Evolutionary conservation across 2,113 vertebrate species (phyloP), one percentile per base, ranked within the genome.

Genomic region (Ranitomeya imitator): DNA sequence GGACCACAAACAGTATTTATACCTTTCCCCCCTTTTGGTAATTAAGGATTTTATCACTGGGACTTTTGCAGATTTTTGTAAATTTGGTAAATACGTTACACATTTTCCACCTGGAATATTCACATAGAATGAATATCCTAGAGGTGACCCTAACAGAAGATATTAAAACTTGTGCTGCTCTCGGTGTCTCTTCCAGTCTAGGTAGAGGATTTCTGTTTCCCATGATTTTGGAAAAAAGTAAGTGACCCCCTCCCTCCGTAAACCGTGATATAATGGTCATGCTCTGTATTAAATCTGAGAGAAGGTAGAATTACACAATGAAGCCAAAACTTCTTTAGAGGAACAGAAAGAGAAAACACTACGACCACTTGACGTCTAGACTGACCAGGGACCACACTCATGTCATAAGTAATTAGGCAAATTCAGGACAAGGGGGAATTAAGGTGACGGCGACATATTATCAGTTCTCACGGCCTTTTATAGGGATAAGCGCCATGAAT

Each of bases 361-460:
- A 73, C 19, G 52, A 79, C 13, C 52, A 57, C n/a, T 16, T 79
- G 77, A 79, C 77, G 77, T 80, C 78, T 80, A 60, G 78, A 26
- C 55, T 9, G 78, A 31, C n/a, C 23, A 16, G 31, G 55, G 54
- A 23, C 23, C 78, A 31, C 55, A 11, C 1, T 79, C 2, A 54
- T 10, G 23, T 54, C 76, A 45, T 45, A 3, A 31, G 37, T 79
- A 52, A 23, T 23, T 11, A 0, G 54, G 76, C 7, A 2, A 26
- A 13, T 80, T 59, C 23, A 16, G 54, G 52, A 1, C 77, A 23
- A 23, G n/a, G 77, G 52, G 52, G 77, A 80, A 59, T 31, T 59
- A 23, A 79, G 63, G 63, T 65, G 21, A 65, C 61, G 4, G 6
- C 19, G 61, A 63, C 19, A 6, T 12, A 18, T 63, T 5, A 7